Base-by-base conservation (phyloP, 2,888 invertebrate genomes). In the Drosophila yooni region DNA sequence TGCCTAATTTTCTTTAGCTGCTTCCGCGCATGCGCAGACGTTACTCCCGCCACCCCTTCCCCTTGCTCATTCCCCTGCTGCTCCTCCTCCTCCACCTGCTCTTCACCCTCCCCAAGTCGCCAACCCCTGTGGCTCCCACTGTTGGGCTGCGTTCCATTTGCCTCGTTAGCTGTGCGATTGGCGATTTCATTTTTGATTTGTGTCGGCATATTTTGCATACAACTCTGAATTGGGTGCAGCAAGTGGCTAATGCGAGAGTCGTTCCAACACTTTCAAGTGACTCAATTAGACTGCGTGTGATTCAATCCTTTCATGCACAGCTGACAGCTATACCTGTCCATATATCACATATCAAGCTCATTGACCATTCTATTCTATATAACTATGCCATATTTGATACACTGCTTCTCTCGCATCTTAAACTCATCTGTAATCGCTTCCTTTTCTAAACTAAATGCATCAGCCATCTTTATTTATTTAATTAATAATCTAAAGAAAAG, bases 181-280 rank as follows among this genome's bases (percentile, higher is more conserved):
- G 72, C 74, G 89, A 84, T 84, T 88, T 86, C 64, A 84, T 82
- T 86, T 85, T 86, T 88, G 89, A 88, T 90, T 88, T 87, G 88
- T 83, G 87, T 75, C 79, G 76, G 80, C 83, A 87, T 87, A 87
- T 87, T 90, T 90, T 90, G 87, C 87, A 87, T 87, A 89, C 76
- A 76, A 52, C 31, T 58, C 36, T 50, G 62, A 52, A 82, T 74
- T 74, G 85, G 63, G 73, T 65, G 70, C 82, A 74, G 76, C 82
- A 85, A 85, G 82, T 82, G 67, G 71, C 67, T 56, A 65, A 59
- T 61, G 57, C 89, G 89, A 88, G 89, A 72, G 79, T 21, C 13
- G 71, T 5, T 61, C 0, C 5, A 38, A 5, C 13, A 57, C 64
- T 84, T 70, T 6, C 7, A 15, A 11, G 10, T 15, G 7, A 43